A percentile compares a stretch with the other conserved stretches of the same genome.
Conservation (phyloP, 2,113 vertebrate species). For the Pteruthius melanotis region DNA sequence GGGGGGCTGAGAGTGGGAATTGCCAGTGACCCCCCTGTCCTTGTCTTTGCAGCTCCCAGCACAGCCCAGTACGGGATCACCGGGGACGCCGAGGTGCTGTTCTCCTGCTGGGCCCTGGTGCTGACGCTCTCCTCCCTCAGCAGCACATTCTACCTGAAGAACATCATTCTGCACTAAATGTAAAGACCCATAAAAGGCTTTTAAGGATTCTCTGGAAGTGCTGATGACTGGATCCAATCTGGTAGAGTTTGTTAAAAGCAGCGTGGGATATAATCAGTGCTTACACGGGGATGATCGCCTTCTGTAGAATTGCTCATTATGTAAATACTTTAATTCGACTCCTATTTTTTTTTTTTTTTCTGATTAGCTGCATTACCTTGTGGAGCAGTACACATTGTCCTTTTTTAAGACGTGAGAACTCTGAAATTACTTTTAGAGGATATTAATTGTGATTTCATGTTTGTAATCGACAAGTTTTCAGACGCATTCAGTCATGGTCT, state of each 20-base stretch:
- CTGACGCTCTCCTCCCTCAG: conserved; percentile 91
- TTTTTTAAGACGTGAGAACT: conserved; percentile 83
- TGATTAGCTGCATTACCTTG: conserved; percentile 87
- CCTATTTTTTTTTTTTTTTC: conserved; percentile 59
- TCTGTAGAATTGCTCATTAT: conserved; percentile 89
- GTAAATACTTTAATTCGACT: conserved; percentile 93
- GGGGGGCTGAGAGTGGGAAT: neutral
- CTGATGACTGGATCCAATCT: conserved; percentile 92
- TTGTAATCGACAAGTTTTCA: conserved; percentile 85
- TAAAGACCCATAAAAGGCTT: conserved; percentile 89
- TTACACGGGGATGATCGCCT: conserved; percentile 83
- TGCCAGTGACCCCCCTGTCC: conserved; percentile 35
- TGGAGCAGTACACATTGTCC: conserved; percentile 90
- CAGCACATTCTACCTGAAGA: conserved; percentile 91
- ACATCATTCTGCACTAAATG: conserved; percentile 87
- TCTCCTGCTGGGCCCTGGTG: conserved; percentile 93
- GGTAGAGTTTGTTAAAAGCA: conserved; percentile 88
- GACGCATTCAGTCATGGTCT: conserved; percentile 83
- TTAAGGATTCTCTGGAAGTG: conserved; percentile 88
- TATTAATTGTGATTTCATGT: conserved; percentile 88
- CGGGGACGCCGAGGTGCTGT: conserved; percentile 85
- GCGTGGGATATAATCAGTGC: conserved; percentile 88
- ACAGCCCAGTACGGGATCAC: conserved; percentile 93
- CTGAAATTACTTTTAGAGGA: conserved; percentile 84
- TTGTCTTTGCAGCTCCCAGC: conserved; percentile 89